Base-by-base conservation (phyloP, 2,888 invertebrate species). In the Drosophila borborema region DNA sequence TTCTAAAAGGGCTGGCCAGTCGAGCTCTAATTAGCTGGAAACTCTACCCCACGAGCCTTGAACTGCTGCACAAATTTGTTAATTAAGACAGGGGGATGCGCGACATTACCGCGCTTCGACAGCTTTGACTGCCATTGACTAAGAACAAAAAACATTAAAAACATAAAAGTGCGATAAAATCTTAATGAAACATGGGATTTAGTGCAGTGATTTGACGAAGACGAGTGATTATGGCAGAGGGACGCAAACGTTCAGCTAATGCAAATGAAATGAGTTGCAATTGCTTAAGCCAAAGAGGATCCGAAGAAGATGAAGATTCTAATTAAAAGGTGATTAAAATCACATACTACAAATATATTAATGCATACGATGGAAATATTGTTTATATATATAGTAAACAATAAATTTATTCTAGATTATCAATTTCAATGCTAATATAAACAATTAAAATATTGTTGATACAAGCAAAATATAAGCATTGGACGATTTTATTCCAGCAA, bases 11-110 rank as follows among this genome's bases (percentile, higher is more conserved):
- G 8, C 5, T 36, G 61, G 28, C 18, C 40, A 43, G 43, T 55
- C 36, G 61, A 36, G 46, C 77, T 77, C 72, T 86, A 86, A 89
- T 86, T 86, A 89, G 76, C 74, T 80, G 74, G 72, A 89, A 84
- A 80, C 72, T 81, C 59, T 71, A 64, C 72, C 80, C 80, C 64
- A 64, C 54, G 31, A 75, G 65, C 68, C 70, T 67, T 71, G 74
- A 56, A 72, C 48, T 61, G 41, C 41, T 68, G 64, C 62, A 69
- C 31, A 54, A 89, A 80, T 75, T 85, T 69, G 77, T 80, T 89
- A 87, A 86, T 86, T 89, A 89, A 81, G 79, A 61, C 45, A 64
- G 73, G 60, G 64, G 18, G 56, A 59, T 51, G 54, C 63, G 64
- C 62, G 71, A n/a, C 46, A 14, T 65, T 66, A 64, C 64, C 69